phyloP scores from a whole-genome alignment of 1,140 invertebrate species.

The Monomorium pharaonis region DNA sequence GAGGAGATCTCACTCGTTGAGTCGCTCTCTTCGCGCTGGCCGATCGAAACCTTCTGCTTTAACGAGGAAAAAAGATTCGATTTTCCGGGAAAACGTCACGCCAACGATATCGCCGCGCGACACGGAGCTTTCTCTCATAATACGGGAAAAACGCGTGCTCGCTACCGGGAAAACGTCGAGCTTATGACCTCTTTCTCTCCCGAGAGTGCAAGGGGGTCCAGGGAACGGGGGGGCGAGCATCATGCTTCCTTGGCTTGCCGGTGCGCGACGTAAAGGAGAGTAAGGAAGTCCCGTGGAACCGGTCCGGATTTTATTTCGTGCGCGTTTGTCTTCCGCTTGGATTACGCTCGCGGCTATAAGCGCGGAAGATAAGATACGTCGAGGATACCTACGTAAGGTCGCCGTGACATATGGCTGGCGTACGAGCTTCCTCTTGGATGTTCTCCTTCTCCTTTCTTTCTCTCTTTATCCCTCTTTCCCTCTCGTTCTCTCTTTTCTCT shows the following conservation, averaged over 20 bases:
- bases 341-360: slow-evolving; percentile 75
- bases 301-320: slow-evolving; percentile 78
- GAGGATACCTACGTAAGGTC: slow-evolving; percentile 72
- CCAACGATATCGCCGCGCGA: background rate
- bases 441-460: background rate
- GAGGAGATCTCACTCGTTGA: background rate
- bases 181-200: slow-evolving; percentile 46
- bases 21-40: background rate
- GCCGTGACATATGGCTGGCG: slow-evolving; percentile 77
- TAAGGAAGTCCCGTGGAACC: slow-evolving; percentile 72
- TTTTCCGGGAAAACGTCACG: background rate
- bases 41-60: background rate
- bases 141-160: slow-evolving; percentile 39
- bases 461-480: background rate
- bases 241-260: slow-evolving; percentile 19
- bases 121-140: slow-evolving; percentile 31
- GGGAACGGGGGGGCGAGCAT: background rate
- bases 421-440: slow-evolving; percentile 48
- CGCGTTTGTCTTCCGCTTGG: slow-evolving; percentile 76
- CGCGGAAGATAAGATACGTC: slow-evolving; percentile 77
- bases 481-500: background rate
- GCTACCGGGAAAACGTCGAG: slow-evolving; percentile 1
- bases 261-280: slow-evolving; percentile 46
- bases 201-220: background rate
- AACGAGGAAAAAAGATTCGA: background rate